These are phyloP conservation scores for Drosophila mayaguana DNA, from an alignment of 2,888 invertebrate genomes.

Conservation along the genomic window DNA sequence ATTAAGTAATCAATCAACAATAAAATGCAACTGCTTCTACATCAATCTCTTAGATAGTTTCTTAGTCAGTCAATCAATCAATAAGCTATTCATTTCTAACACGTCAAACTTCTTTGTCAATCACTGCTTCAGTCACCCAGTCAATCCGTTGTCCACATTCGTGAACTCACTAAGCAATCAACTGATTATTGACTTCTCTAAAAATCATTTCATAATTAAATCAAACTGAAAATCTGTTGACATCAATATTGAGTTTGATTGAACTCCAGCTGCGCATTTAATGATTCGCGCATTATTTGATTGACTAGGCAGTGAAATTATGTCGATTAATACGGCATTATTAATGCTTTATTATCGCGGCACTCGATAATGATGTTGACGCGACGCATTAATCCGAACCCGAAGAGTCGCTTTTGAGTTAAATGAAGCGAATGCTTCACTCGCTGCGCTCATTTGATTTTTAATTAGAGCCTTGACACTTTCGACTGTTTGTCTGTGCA, in stretches of 20 bases:
- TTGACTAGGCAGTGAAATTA: background rate
- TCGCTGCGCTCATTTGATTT: constrained; percentile 48
- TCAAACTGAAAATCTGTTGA: background rate
- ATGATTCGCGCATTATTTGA: constrained; percentile 12
- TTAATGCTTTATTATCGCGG: constrained; percentile 18
- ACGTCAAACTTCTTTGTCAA: background rate
- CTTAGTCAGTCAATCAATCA: background rate
- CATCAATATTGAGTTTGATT: background rate
- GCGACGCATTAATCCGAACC: constrained; percentile 25
- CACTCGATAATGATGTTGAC: constrained; percentile 44
- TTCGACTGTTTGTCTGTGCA: constrained; percentile 47
- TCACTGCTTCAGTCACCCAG: background rate
- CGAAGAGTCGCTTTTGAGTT: constrained; percentile 44
- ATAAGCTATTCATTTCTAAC: too few relatives aligned
- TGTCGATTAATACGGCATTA: constrained; percentile 21
- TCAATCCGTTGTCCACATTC: background rate
- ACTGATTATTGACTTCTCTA: background rate
- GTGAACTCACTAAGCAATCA: background rate
- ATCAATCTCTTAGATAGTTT: too few relatives aligned
- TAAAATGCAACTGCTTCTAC: too few relatives aligned
- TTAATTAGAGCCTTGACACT: constrained; percentile 51
- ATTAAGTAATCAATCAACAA: background rate
- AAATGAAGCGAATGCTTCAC: constrained; percentile 46
- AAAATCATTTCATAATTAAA: constrained; percentile 1
- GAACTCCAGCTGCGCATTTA: constrained; percentile 6